Conservation (phyloP, 2,888 invertebrate genomes). For the Drosophila picticornis region DNA sequence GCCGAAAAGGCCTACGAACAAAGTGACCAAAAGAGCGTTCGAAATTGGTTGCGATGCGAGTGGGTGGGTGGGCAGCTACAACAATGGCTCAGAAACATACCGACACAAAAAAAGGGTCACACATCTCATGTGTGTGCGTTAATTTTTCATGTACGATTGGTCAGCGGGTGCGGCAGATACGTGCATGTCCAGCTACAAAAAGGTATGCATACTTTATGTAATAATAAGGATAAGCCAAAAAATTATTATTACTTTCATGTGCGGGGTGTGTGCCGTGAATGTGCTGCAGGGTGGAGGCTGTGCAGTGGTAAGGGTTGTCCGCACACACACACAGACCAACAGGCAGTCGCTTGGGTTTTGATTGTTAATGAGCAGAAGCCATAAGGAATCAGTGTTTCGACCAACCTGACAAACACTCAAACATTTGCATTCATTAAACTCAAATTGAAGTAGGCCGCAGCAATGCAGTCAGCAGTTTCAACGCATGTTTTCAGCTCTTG, state of each 20-base stretch:
- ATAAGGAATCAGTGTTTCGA: constrained; percentile 24
- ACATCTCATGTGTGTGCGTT: constrained; percentile 64
- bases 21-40: constrained; percentile 69
- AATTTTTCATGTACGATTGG: constrained; percentile 83
- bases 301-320: constrained; percentile 50
- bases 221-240: constrained; percentile 83
- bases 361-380: constrained; percentile 54
- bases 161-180: constrained; percentile 25
- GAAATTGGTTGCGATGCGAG: constrained; percentile 7
- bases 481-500: background rate
- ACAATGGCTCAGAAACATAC: constrained; percentile 43
- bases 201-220: constrained; percentile 82
- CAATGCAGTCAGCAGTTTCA: background rate
- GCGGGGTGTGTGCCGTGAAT: background rate
- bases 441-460: background rate
- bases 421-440: background rate
- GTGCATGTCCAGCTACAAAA: constrained; percentile 47
- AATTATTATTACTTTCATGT: constrained; percentile 81
- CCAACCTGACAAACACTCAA: background rate
- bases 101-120: constrained; percentile 71
- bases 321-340: constrained; percentile 7
- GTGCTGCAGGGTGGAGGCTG: background rate
- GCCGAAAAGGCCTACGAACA: constrained; percentile 56
- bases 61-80: constrained; percentile 7
- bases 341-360: constrained; percentile 15